Evolutionary conservation across 2,797 vertebrate species (phyloP).

Genomic region (Sebastes iracundus): DNA sequence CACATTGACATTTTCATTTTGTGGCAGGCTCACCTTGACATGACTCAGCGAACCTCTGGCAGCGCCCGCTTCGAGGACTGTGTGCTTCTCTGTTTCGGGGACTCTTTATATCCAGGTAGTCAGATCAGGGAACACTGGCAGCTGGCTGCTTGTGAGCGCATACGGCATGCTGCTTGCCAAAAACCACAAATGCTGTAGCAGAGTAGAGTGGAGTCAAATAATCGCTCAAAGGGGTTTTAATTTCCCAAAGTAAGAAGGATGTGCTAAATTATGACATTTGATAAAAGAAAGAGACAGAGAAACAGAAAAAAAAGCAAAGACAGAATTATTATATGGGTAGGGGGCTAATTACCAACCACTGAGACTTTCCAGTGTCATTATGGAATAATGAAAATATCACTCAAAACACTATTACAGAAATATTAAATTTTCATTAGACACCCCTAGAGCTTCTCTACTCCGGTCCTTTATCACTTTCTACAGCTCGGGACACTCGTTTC

Average conservation of each 20-base stretch:
- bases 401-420: slow-evolving; percentile 67
- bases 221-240: slow-evolving; percentile 45
- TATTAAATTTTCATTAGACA: slow-evolving; percentile 69
- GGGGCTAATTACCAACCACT: slow-evolving; percentile 65
- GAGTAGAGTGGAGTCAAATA: slow-evolving; percentile 1
- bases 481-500: slow-evolving; percentile 55
- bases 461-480: slow-evolving; percentile 50
- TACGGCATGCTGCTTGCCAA: slow-evolving; percentile 35
- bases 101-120: slow-evolving; percentile 46
- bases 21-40: slow-evolving; percentile 31
- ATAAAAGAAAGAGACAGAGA: slow-evolving; percentile 26
- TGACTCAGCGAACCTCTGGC: slow-evolving; percentile 29
- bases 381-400: slow-evolving; percentile 74
- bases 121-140: slow-evolving; percentile 39
- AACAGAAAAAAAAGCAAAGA: slow-evolving; percentile 7
- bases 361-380: slow-evolving; percentile 65
- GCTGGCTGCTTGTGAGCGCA: slow-evolving; percentile 27
- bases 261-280: slow-evolving; percentile 53
- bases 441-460: slow-evolving; percentile 39
- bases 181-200: slow-evolving; percentile 50
- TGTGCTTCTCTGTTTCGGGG: slow-evolving; percentile 12
- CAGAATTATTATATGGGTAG: slow-evolving; percentile 44
- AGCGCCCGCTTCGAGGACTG: slow-evolving; percentile 21
- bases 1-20: slow-evolving; percentile 32
- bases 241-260: slow-evolving; percentile 55